Conservation (phyloP, 1,140 invertebrate genomes). For the Chironomus striatipennis region DNA sequence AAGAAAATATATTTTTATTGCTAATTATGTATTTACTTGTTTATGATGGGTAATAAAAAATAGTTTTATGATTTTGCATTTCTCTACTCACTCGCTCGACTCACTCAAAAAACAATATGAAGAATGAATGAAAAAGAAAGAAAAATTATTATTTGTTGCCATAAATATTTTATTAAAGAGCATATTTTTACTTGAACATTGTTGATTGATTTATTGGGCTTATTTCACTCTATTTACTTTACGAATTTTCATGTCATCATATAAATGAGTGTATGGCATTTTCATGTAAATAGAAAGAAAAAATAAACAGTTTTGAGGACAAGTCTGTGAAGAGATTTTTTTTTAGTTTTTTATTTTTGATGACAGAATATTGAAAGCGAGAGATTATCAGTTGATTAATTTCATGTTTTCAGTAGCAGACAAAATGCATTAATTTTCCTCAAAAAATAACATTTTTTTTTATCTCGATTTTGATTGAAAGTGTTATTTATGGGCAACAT, state of each 20-base stretch:
- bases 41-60: slow-evolving; percentile 1
- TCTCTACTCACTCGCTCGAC: not conserved
- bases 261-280: not conserved
- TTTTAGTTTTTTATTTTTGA: too few species aligned
- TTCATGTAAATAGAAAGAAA: not conserved
- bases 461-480: slow-evolving; percentile 19
- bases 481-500: slow-evolving; percentile 19
- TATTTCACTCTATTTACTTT: slow-evolving; percentile 9
- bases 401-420: slow-evolving; percentile 16
- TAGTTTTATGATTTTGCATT: slow-evolving; percentile 11
- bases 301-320: slow-evolving; percentile 1
- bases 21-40: slow-evolving; percentile 14
- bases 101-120: too few species aligned
- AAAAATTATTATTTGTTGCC: not conserved
- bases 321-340: slow-evolving; percentile 10
- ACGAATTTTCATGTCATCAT: slow-evolving; percentile 13
- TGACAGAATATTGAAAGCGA: slow-evolving; percentile 15
- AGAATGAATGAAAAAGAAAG: not conserved
- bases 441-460: not conserved
- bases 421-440: slow-evolving; percentile 20
- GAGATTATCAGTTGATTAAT: slow-evolving; percentile 19
- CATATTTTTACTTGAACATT: not conserved
- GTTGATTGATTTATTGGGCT: slow-evolving; percentile 22
- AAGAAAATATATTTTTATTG: not conserved
- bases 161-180: slow-evolving; percentile 15